These are phyloP conservation scores for Listronotus oregonensis DNA, from an alignment of 1,140 invertebrate genomes.

Conservation along the genomic window DNA sequence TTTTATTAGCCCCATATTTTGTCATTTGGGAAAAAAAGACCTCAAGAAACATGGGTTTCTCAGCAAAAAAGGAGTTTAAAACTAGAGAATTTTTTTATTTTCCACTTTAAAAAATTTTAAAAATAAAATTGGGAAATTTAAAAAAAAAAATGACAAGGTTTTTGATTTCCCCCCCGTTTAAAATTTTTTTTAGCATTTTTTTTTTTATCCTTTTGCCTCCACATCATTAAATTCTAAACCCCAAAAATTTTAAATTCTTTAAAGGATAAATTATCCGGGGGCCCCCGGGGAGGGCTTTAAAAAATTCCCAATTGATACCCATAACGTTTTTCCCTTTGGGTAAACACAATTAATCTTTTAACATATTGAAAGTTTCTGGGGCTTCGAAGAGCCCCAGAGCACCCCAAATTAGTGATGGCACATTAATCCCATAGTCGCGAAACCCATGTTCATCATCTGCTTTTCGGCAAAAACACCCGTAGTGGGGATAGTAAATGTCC, in stretches of 20 bases:
- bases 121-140: too few species aligned
- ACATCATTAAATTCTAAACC: slow-evolving; percentile 6
- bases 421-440: slow-evolving; percentile 54
- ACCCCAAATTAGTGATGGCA: slow-evolving; percentile 55
- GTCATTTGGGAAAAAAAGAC: too few species aligned
- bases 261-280: slow-evolving; percentile 32
- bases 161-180: too few species aligned
- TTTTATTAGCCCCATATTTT: too few species aligned
- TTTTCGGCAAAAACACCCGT: slow-evolving; percentile 20
- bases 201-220: background rate
- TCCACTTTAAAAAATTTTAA: too few species aligned
- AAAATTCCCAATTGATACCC: slow-evolving; percentile 45
- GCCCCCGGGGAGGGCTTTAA: slow-evolving; percentile 31
- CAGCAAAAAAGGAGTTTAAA: too few species aligned
- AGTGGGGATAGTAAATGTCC: background rate
- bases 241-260: slow-evolving; percentile 26
- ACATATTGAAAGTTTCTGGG: slow-evolving; percentile 47
- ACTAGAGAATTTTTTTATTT: too few species aligned
- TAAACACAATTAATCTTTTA: slow-evolving; percentile 54
- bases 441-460: slow-evolving; percentile 54
- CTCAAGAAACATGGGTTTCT: too few species aligned
- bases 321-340: slow-evolving; percentile 45
- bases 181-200: background rate
- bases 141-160: too few species aligned
- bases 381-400: slow-evolving; percentile 35